Percentiles rank a stretch among this genome's conserved stretches.
phyloP scores from a whole-genome alignment of 2,888 invertebrate genomes.

The Deilephila elpenor region DNA sequence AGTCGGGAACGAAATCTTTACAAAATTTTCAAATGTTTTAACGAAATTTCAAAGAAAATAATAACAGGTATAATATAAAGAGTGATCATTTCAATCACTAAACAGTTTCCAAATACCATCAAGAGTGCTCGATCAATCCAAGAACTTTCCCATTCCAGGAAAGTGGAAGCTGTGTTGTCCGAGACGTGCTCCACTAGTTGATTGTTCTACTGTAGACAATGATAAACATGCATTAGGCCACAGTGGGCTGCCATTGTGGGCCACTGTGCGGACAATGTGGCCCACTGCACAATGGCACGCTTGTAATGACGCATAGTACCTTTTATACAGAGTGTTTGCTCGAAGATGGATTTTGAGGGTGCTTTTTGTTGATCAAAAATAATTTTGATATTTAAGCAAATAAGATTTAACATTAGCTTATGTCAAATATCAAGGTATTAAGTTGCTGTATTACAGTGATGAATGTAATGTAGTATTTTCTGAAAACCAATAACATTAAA shows the following conservation, averaged over 20 bases:
- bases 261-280: constrained; percentile 73
- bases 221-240: constrained; percentile 65
- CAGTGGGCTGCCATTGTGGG: constrained; percentile 54
- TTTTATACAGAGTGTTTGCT: constrained; percentile 10
- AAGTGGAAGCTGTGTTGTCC: constrained; percentile 47
- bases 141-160: constrained; percentile 60
- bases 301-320: constrained; percentile 47
- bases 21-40: too few relatives aligned
- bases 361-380: neutral
- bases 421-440: too few relatives aligned
- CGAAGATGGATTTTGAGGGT: neutral
- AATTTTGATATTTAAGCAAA: neutral
- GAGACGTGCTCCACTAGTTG: constrained; percentile 46
- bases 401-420: too few relatives aligned
- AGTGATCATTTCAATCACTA: neutral
- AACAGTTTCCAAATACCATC: neutral
- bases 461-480: too few relatives aligned
- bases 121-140: constrained; percentile 42
- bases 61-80: too few relatives aligned
- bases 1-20: too few relatives aligned
- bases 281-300: constrained; percentile 45
- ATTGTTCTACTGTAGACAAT: constrained; percentile 70
- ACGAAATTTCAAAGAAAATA: too few relatives aligned
- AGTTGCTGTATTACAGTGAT: too few relatives aligned
- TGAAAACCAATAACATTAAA: too few relatives aligned